Base-by-base conservation (phyloP, 2,797 vertebrate species). In the Helostoma temminkii region DNA sequence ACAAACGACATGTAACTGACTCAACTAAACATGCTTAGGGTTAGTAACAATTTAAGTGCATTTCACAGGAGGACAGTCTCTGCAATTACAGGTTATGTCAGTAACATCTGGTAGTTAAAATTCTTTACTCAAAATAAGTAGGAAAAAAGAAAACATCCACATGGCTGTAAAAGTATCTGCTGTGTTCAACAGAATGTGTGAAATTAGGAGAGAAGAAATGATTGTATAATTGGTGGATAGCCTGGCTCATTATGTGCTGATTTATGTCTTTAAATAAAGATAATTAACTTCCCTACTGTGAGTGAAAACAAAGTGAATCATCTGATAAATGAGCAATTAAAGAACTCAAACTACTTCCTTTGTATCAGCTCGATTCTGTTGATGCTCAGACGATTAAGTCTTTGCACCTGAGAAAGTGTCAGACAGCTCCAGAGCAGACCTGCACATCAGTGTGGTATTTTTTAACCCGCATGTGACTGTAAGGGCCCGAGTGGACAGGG, bases 381-480 rank as follows among this genome's bases (percentile, higher is more conserved):
- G 2, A 25, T 49, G 68, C 55, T 1, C 42, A 45, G 45, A 46
- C 24, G 34, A 80, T 80, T 41, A 49, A 65, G 49, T 12, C 19
- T 41, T 57, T 41, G 43, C 66, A 45, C 65, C 22, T 0, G 37
- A 45, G 39, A 19, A 41, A 63, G 64, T 42, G 50, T 65, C 54
- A 56, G 0, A 37, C 1, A 37, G 22, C 28, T 48, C 34, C 16
- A 5, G 39, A 1, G 60, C 65, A 43, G 30, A 62, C 25, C 52
- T 7, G 43, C 36, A 1, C 37, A 14, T 80, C 77, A 14, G 74
- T 55, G 19, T 3, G 2, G 26, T 1, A 9, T 63, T 72, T 59
- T 66, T 22, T 66, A 71, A 5, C 47, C 22, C 50, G 32, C 9
- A 46, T 19, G 56, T 55, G 42, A 72, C 28, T 52, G 52, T 52